Evolutionary conservation across 1,140 invertebrate genomes (phyloP).

Genomic region (Drosophila biarmipes): DNA sequence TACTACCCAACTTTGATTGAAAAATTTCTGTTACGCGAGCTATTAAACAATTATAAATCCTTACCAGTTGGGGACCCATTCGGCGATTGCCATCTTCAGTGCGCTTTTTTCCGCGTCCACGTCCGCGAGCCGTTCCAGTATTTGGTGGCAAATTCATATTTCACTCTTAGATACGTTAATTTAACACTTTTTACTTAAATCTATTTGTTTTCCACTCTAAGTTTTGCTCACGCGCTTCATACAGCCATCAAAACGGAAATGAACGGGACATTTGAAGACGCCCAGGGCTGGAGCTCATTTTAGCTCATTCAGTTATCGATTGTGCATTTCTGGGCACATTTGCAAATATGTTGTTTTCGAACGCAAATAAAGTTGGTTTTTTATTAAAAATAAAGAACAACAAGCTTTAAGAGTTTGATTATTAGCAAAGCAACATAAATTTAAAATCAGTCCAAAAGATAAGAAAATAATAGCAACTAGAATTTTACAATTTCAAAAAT

Average conservation of each 20-base stretch:
- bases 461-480: no score
- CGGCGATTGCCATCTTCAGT: constrained; percentile 7
- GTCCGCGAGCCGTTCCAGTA: constrained; percentile 36
- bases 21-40: no score
- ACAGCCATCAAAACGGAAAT: background rate
- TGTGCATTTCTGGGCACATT: background rate
- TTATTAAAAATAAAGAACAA: no score
- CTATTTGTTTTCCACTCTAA: no score
- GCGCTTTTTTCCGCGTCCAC: constrained; percentile 39
- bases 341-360: background rate
- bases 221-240: background rate
- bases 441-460: no score
- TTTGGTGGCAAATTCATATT: constrained; percentile 40
- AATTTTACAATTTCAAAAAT: no score
- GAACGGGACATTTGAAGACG: background rate
- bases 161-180: background rate
- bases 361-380: background rate
- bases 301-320: background rate
- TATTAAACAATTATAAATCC: background rate
- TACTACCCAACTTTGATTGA: no score
- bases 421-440: no score
- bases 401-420: no score
- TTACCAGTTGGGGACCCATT: constrained; percentile 24
- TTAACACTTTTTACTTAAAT: background rate
- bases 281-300: background rate